These are phyloP conservation scores for Heliconius melpomene DNA, from an alignment of 1,140 invertebrate genomes.

Conservation along the genomic window DNA sequence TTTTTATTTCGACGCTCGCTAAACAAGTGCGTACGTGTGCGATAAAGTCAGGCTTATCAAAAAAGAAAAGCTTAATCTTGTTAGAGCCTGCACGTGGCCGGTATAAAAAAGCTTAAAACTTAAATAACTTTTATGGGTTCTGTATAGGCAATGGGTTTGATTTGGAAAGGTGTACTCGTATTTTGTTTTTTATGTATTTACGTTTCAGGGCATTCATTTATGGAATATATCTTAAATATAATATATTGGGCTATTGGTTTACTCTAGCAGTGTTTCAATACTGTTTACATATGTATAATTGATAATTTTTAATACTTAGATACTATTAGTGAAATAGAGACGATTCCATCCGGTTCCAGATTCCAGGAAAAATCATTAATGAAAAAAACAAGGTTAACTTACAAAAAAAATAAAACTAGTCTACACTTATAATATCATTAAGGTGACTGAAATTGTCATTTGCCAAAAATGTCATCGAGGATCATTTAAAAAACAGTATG, in stretches of 20 bases:
- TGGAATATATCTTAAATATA: too few relatives aligned
- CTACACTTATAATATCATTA: too few relatives aligned
- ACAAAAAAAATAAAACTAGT: too few relatives aligned
- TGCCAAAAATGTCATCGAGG: not conserved
- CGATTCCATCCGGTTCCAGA: not conserved
- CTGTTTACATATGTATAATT: too few relatives aligned
- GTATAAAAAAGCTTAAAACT: conserved; percentile 14
- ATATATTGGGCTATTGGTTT: too few relatives aligned
- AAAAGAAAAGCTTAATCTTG: conserved; percentile 44
- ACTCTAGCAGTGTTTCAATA: too few relatives aligned
- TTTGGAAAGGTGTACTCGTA: not conserved
- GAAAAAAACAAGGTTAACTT: too few relatives aligned
- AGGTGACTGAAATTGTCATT: not conserved
- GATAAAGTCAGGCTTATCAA: conserved; percentile 30
- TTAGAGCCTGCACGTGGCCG: conserved; percentile 33
- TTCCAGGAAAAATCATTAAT: not conserved
- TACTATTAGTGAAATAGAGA: too few relatives aligned
- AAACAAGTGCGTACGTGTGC: not conserved
- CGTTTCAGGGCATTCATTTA: too few relatives aligned
- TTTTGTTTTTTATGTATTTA: not conserved
- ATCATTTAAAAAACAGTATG: not conserved
- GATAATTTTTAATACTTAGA: too few relatives aligned
- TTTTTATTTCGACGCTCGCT: conserved; percentile 10
- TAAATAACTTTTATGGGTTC: conserved; percentile 25
- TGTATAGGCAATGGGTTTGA: not conserved